Evolutionary conservation across 2,797 vertebrate genomes (phyloP), one percentile per base, ranked within the genome.

Genomic region (Distichodus sexfasciatus): DNA sequence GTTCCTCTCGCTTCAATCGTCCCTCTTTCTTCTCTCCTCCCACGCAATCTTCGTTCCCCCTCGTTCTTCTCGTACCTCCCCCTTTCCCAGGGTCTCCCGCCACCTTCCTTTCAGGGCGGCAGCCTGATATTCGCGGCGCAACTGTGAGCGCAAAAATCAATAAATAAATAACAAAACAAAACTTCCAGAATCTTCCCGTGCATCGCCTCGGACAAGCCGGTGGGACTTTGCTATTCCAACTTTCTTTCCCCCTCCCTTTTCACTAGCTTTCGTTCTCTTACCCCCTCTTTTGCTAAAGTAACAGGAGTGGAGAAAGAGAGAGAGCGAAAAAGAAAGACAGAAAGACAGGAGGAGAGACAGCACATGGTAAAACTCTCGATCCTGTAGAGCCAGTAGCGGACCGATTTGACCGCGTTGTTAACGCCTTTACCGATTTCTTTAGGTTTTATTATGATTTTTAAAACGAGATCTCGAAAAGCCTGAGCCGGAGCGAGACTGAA

Each of bases 71-170:
- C 75, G 74, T 67, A 81, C 83, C 79, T 77, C 79, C 77, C 77
- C 53, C 76, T 71, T 73, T 74, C 76, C 72, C 75, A 79, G 47
- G 10, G 12, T 64, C 74, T 15, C 17, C 11, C 31, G 15, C 44
- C n/a, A 28, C 69, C 58, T 43, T 70, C 55, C 43, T 14, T 64
- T 29, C 36, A 6, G 15, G 83, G 89, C 87, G 86, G 86, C 87
- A 86, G 77, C 90, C 92, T 87, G 90, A 89, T 84, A 90, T 92
- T 92, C 91, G 87, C 86, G 91, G 92, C 84, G 81, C 90, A 89
- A 90, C 91, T 92, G 90, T 93, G 14, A 64, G 8, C 12, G 3
- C 92, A 88, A 87, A 80, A 11, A 17, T 46, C 50, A 62, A 61
- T 29, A 15, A 24, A 10, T n/a, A 36, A 12, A n/a, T 33, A 35